These are phyloP conservation scores for Drosophila auraria DNA, from an alignment of 1,140 invertebrate species.

Conservation along the genomic window DNA sequence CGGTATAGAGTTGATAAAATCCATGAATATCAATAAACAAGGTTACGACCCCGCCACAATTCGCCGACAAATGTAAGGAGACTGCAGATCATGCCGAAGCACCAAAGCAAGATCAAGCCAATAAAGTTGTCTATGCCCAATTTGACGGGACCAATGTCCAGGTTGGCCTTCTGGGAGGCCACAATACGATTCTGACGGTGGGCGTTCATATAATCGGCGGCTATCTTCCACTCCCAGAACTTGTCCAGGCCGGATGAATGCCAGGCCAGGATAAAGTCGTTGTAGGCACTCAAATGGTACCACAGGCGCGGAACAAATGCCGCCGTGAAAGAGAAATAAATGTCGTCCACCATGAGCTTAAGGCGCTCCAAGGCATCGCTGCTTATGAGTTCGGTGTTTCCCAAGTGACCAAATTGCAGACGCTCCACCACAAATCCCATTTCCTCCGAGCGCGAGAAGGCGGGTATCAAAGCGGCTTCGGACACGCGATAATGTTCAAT, in stretches of 20 bases:
- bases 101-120: slow-evolving; percentile 67
- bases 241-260: slow-evolving; percentile 76
- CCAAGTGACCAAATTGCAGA: slow-evolving; percentile 72
- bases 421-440: slow-evolving; percentile 78
- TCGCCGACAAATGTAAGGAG: slow-evolving; percentile 58
- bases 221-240: slow-evolving; percentile 78
- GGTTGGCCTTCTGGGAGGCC: slow-evolving; percentile 49
- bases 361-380: slow-evolving; percentile 63
- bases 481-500: slow-evolving; percentile 51
- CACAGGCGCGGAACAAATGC: slow-evolving; percentile 73
- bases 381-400: slow-evolving; percentile 61
- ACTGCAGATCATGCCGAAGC: slow-evolving; percentile 69
- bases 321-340: slow-evolving; percentile 61
- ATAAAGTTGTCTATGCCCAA: slow-evolving; percentile 73
- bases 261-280: slow-evolving; percentile 63
- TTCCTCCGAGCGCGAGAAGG: slow-evolving; percentile 57
- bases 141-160: slow-evolving; percentile 69
- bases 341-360: slow-evolving; percentile 77
- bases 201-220: slow-evolving; percentile 65
- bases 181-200: slow-evolving; percentile 71
- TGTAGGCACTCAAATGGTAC: slow-evolving; percentile 56
- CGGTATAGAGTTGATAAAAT: background rate
- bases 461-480: slow-evolving; percentile 44
- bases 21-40: background rate
- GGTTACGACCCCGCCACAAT: slow-evolving; percentile 32